Evolutionary conservation across 2,888 invertebrate genomes (phyloP), one percentile per base, ranked within the genome.

Genomic region (Conchocele bisecta): DNA sequence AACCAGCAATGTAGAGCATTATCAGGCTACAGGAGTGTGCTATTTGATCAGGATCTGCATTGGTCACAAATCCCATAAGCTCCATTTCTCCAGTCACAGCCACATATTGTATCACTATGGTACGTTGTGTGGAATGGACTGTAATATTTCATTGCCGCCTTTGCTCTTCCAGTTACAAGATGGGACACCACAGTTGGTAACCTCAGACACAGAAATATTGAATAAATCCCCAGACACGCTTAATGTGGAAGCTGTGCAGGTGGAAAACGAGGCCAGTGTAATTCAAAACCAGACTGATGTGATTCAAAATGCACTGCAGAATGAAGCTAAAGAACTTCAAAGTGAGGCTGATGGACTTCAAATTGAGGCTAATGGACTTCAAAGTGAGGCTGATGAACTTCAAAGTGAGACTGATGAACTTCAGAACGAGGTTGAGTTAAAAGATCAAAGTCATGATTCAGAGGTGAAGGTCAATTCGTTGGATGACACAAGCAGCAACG

Each of bases 401-500:
- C 39, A 46, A 46, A 53, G 48, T 44, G 60, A 60, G 54, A 50
- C 60, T 44, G 53, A 31, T 35, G 28, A 17, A 17, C 20, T 5
- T 53, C 35, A 66, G 51, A 58, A 26, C 37, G 66, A 53, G 37
- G 41, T 46, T 66, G 54, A 63, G n/a, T 33, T n/a, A 29, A 35
- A 50, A 28, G 24, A 37, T 4, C 35, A 35, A 44, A 44, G 35
- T 53, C 35, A 50, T 26, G 31, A 28, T n/a, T 9, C 33, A 20
- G 26, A 44, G 13, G 66, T 59, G 28, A 53, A 51, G 28, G 51
- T 15, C 9, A 46, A 46, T 9, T 22, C n/a, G 15, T n/a, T n/a
- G n/a, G n/a, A n/a, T n/a, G n/a, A n/a, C n/a, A n/a, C n/a, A n/a
- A n/a, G n/a, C n/a, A n/a, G n/a, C n/a, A n/a, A n/a, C n/a, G n/a